Evolutionary conservation across 2,113 vertebrate genomes (phyloP).

Genomic region (Pionites leucogaster): DNA sequence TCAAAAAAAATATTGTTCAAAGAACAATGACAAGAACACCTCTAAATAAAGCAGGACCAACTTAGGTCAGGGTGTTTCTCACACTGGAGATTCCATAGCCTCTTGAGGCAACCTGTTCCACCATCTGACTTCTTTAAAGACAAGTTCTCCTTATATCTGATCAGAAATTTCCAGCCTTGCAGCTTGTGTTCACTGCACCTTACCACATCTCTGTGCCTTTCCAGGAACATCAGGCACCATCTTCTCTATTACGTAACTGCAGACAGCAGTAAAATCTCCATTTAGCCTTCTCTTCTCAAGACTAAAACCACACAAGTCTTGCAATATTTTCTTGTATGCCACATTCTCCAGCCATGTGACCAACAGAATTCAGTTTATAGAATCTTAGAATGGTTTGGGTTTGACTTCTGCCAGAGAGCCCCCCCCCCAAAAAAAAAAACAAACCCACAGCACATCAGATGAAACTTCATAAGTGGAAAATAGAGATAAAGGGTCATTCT

Average conservation of each 20-base stretch:
- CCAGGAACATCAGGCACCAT: not conserved
- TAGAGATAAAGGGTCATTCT: not conserved
- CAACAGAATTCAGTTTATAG: not conserved
- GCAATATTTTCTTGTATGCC: not conserved
- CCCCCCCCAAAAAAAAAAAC: not conserved
- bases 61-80: not conserved
- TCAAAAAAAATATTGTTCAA: not conserved
- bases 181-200: not conserved
- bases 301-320: not conserved
- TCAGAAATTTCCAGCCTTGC: not conserved
- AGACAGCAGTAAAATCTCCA: not conserved
- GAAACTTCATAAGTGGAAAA: not conserved
- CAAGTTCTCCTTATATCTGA: not conserved
- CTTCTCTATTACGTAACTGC: not conserved
- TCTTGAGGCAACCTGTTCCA: not conserved
- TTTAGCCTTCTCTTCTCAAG: not conserved
- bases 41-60: not conserved
- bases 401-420: not conserved
- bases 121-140: not conserved
- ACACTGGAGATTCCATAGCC: not conserved
- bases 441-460: not conserved
- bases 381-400: not conserved
- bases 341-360: not conserved
- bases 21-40: not conserved
- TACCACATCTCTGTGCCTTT: not conserved